These are phyloP conservation scores for Drosophila prosaltans DNA, from an alignment of 1,140 invertebrate species.

Conservation along the genomic window DNA sequence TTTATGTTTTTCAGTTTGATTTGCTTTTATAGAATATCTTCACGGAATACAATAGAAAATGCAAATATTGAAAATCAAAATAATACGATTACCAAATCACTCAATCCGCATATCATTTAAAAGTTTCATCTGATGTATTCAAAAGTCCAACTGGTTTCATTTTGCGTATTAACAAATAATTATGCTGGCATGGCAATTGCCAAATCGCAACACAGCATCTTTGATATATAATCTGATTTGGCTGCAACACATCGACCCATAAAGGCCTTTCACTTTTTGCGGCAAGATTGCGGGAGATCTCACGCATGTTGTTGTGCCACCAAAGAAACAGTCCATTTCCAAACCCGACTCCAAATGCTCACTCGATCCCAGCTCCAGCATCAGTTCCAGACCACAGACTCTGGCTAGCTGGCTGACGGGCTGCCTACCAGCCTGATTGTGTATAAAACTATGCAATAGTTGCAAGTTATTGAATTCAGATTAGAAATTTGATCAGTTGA, in stretches of 20 bases:
- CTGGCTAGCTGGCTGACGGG: not conserved
- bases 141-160: slow-evolving; percentile 65
- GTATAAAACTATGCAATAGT: slow-evolving; percentile 16
- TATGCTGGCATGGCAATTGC: slow-evolving; percentile 58
- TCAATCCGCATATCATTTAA: slow-evolving; percentile 48
- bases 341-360: not conserved
- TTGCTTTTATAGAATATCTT: slow-evolving; percentile 49
- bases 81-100: slow-evolving; percentile 59
- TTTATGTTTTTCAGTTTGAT: slow-evolving; percentile 45
- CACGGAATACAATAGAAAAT: slow-evolving; percentile 64
- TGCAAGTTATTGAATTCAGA: slow-evolving; percentile 35
- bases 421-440: slow-evolving; percentile 1
- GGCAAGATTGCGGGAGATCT: slow-evolving; percentile 52
- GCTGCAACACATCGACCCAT: slow-evolving; percentile 59
- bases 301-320: slow-evolving; percentile 48
- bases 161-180: slow-evolving; percentile 60
- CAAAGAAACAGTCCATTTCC: not conserved
- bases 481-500: slow-evolving; percentile 35
- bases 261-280: slow-evolving; percentile 77
- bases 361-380: slow-evolving; percentile 26
- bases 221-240: slow-evolving; percentile 74
- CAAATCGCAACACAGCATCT: slow-evolving; percentile 54
- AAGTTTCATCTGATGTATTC: slow-evolving; percentile 29
- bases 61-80: slow-evolving; percentile 45
- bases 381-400: slow-evolving; percentile 20